A percentile compares a stretch with the other conserved stretches of the same genome.
phyloP scores from a whole-genome alignment of 2,113 vertebrate species.

The Boleophthalmus pectinirostris region DNA sequence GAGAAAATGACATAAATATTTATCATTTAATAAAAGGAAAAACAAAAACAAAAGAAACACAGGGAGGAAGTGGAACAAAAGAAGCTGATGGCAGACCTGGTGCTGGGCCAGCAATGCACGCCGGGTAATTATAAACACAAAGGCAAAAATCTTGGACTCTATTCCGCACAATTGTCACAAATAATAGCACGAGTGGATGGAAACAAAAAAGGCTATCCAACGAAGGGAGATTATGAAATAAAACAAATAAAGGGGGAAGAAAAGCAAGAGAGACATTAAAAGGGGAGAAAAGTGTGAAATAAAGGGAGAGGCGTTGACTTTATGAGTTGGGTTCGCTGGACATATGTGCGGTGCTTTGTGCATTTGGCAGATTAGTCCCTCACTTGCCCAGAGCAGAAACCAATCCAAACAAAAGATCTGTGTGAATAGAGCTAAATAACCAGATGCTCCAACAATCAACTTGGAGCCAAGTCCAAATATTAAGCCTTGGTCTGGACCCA shows the following conservation, averaged over 20 bases:
- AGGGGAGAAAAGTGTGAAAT: slow-evolving; percentile 39
- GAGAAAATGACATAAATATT: slow-evolving; percentile 75
- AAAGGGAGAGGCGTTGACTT: slow-evolving; percentile 61
- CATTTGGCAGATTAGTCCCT: slow-evolving; percentile 89
- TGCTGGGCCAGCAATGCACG: slow-evolving; percentile 74
- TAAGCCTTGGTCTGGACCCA: slow-evolving; percentile 57
- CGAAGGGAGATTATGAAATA: slow-evolving; percentile 52
- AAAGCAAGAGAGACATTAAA: slow-evolving; percentile 19
- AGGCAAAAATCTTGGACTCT: slow-evolving; percentile 72
- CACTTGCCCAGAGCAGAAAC: slow-evolving; percentile 75
- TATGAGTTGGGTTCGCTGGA: slow-evolving; percentile 63
- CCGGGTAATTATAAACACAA: slow-evolving; percentile 79
- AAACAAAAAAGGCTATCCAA: slow-evolving; percentile 53
- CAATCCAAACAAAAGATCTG: slow-evolving; percentile 74
- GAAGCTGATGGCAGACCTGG: slow-evolving; percentile 76
- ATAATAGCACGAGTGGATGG: slow-evolving; percentile 69
- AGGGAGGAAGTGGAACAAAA: slow-evolving; percentile 77
- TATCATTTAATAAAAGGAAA: slow-evolving; percentile 77
- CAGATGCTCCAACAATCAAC: slow-evolving; percentile 71
- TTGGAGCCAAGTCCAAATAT: slow-evolving; percentile 65
- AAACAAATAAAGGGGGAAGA: slow-evolving; percentile 46
- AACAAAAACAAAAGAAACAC: slow-evolving; percentile 77
- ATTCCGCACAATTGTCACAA: slow-evolving; percentile 74
- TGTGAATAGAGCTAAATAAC: slow-evolving; percentile 72
- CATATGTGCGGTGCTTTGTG: slow-evolving; percentile 75